Conservation (phyloP, 2,888 invertebrate species). For the Eilema depressum region DNA sequence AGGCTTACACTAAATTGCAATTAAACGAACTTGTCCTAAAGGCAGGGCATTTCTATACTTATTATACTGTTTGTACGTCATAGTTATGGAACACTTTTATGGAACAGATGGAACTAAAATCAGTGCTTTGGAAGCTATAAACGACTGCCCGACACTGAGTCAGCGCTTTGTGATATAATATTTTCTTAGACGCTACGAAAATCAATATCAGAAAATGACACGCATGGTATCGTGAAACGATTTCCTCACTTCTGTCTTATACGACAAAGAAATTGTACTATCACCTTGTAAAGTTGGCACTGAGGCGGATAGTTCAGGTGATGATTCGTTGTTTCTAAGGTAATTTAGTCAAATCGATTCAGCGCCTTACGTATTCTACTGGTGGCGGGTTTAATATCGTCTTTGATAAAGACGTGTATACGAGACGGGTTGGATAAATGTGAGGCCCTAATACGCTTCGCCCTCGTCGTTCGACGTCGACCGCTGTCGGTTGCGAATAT, state of each 20-base stretch:
- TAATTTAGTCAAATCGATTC: slow-evolving; percentile 72
- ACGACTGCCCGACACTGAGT: slow-evolving; percentile 50
- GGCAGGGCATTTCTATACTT: slow-evolving; percentile 20
- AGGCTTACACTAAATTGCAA: slow-evolving; percentile 79
- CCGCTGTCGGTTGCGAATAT: slow-evolving; percentile 77
- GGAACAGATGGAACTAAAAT: slow-evolving; percentile 26
- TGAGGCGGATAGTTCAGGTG: slow-evolving; percentile 36
- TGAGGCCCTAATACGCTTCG: slow-evolving; percentile 72
- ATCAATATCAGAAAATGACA: slow-evolving; percentile 53
- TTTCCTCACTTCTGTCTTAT: slow-evolving; percentile 28
- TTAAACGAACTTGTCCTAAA: slow-evolving; percentile 68
- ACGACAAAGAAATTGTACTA: slow-evolving; percentile 31
- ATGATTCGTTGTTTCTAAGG: slow-evolving; percentile 43
- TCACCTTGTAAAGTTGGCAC: slow-evolving; percentile 28
- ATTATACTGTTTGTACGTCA: slow-evolving; percentile 45
- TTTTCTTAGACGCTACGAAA: slow-evolving; percentile 59
- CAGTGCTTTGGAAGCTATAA: slow-evolving; percentile 45
- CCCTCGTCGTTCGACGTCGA: slow-evolving; percentile 69
- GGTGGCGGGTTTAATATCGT: slow-evolving; percentile 78
- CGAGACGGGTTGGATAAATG: slow-evolving; percentile 72
- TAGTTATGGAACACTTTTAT: slow-evolving; percentile 30
- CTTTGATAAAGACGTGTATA: slow-evolving; percentile 79
- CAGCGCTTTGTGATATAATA: slow-evolving; percentile 63
- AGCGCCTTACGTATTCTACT: slow-evolving; percentile 66
- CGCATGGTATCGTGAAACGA: slow-evolving; percentile 32